Base-by-base conservation (phyloP, 2,888 invertebrate species). In the Dasypogon diadema region DNA sequence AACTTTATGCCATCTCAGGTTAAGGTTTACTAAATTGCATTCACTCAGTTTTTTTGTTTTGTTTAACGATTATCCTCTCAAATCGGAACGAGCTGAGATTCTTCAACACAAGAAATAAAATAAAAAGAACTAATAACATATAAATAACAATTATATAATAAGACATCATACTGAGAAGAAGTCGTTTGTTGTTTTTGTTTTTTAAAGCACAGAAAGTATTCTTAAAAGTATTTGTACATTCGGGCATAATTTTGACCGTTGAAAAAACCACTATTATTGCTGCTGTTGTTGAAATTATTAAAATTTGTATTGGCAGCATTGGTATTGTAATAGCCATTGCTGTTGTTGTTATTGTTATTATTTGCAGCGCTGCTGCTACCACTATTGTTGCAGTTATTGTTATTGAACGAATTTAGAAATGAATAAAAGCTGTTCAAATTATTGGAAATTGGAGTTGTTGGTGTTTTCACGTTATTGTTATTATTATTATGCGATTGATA, bases 211-310 rank as follows among this genome's bases (percentile, higher is more conserved):
- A 30, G 70, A 70, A 26, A 54, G 54, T 54, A 21, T 58, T 34
- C 63, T 80, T 80, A 80, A 76, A 80, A 80, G 79, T 80, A 80
- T 77, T 80, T 80, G 79, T 80, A 80, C 79, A 79, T 79, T 76
- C 79, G 78, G 37, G 78, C 78, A 60, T 77, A 79, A 46, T 77
- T 77, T 73, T 79, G 60, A 54, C 65, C 65, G 34, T 70, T 70
- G 21, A 54, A 30, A 54, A 54, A 70, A 70, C 70, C 70, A 54
- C 21, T 54, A 21, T 54, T 55, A 46, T 46, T 60, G 51, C 18
- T 74, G 60, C 54, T 56, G 60, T 72, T 72, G 54, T 30, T 21
- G 58, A 42, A 22, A 75, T 55, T 58, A 70, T 70, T 54, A 70
- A 54, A 54, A 22, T 34, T 70, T 14, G 54, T 12, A 55, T 72